Evolutionary conservation across 2,888 invertebrate species (phyloP), one percentile per base, ranked within the genome.

Genomic region (Agrochola lota): DNA sequence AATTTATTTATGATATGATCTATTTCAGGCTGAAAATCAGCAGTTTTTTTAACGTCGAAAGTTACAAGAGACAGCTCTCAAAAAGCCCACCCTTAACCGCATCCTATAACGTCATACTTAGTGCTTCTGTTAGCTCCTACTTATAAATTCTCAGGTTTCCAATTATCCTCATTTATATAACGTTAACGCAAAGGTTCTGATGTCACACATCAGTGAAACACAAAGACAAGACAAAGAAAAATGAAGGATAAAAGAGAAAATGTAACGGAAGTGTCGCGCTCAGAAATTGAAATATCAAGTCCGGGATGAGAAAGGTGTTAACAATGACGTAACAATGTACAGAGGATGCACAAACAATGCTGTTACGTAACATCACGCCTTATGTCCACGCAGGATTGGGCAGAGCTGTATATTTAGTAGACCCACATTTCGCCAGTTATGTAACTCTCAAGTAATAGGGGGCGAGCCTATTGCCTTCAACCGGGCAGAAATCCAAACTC

Each of bases 231-330:
- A 77, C 30, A 72, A 66, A 74, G 52, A 55, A 81, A 73, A 84
- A 72, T 9, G 9, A 52, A 52, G 52, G 23, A 43, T 60, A 63
- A 30, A 81, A 64, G 40, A 64, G 74, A 79, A 75, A 67, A 77
- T 74, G 60, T 71, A 72, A 71, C 69, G 66, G 52, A 81, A 78
- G 74, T 67, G 71, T 87, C 74, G 59, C 55, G 69, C n/a, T 77
- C 69, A 67, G 87, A 77, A 82, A 79, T 86, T 77, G 73, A 62
- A 78, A 82, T 82, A 82, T 82, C 71, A 73, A 78, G 80, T 35
- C 64, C 35, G 23, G 8, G 23, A 78, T 62, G 63, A 68, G 30
- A 62, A 60, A 70, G 80, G 68, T 72, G 83, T 78, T 78, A 60
- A 57, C 43, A 35, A 30, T 49, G 26, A 23, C 30, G 15, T 17